Percentiles rank a stretch among this genome's conserved stretches.
Evolutionary conservation across 2,888 invertebrate genomes (phyloP).

Genomic region (Sarcophaga caerulescens): DNA sequence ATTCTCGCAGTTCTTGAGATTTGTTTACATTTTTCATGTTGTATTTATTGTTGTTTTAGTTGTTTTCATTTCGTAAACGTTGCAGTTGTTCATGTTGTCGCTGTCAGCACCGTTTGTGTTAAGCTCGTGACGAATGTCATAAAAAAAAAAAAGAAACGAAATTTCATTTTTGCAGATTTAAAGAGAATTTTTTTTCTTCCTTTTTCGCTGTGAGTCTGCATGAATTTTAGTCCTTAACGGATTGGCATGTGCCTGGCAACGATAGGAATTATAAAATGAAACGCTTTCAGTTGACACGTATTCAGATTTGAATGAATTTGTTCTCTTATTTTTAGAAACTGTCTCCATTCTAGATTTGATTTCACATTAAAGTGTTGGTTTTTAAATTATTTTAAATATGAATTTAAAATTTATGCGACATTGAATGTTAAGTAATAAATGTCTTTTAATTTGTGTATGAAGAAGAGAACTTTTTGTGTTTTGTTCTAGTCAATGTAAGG

Average conservation of each 20-base stretch:
- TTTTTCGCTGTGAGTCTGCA: constrained; percentile 45
- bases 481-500: no score
- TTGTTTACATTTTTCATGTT: constrained; percentile 69
- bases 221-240: constrained; percentile 52
- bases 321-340: not conserved
- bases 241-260: constrained; percentile 17
- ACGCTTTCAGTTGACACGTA: constrained; percentile 20
- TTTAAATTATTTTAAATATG: not conserved
- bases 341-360: not conserved
- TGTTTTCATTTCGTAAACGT: not conserved
- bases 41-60: constrained; percentile 53
- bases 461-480: no score
- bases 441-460: no score
- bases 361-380: not conserved
- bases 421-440: no score
- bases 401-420: not conserved
- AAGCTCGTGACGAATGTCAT: constrained; percentile 60
- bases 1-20: constrained; percentile 73
- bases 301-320: not conserved
- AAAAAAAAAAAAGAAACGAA: not conserved
- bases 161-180: constrained; percentile 29
- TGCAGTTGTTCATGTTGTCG: constrained; percentile 65
- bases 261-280: constrained; percentile 37
- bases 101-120: constrained; percentile 26
- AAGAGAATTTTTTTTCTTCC: constrained; percentile 6